Base-by-base conservation (phyloP, 2,888 invertebrate species). In the Pocota personata region DNA sequence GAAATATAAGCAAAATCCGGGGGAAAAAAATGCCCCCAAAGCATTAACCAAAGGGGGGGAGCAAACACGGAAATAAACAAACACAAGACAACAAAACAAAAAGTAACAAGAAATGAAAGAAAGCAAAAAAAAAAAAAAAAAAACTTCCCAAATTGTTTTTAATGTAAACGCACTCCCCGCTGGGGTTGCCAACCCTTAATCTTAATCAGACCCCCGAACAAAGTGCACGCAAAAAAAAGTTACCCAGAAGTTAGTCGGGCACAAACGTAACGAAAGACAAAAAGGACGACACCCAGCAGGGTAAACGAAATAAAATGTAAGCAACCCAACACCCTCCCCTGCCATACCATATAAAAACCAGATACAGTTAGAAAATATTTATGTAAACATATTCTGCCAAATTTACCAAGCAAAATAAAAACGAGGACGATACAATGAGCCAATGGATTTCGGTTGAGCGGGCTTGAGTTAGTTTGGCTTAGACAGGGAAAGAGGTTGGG, bases 181-280 rank as follows among this genome's bases (percentile, higher is more conserved):
- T 72, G 82, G 86, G 86, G 82, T 69, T 86, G 82, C 66, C 82
- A 86, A 86, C 86, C 77, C 82, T 86, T 86, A 86, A 84, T 84
- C 79, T 84, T 84, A 84, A 82, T 86, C 86, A 86, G 82, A 43
- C 75, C 72, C 84, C 76, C 50, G 43, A 76, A 71, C 57, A n/a
- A 58, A 76, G 55, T 84, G 80, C 84, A 84, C 79, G 69, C 79
- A 71, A 69, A 37, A 62, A 62, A 62, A 52, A 67, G 46, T 1
- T 6, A 58, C 16, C 37, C 60, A 62, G 27, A 75, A 73, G 43
- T 69, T 50, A 8, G 43, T 48, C 58, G 27, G 62, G 43, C 37
- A 71, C 37, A 83, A 72, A 71, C 72, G 10, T 24, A 50, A 32
- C 27, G 46, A 58, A 55, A 86, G 71, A 86, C 79, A 80, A 80